Base-by-base conservation (phyloP, 2,888 invertebrate species). In the Athalia cordata region DNA sequence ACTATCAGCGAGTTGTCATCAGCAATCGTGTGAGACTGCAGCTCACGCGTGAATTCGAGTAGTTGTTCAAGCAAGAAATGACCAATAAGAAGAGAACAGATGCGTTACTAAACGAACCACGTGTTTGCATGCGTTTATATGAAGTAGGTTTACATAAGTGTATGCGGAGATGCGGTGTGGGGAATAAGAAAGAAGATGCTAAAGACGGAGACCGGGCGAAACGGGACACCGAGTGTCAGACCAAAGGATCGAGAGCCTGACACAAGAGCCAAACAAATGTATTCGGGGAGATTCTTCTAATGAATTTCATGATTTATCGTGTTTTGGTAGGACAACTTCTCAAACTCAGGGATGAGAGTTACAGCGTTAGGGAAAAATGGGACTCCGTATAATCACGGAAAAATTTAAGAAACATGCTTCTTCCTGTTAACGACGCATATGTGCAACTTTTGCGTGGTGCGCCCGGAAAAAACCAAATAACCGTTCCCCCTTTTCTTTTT, bases 301-400 rank as follows among this genome's bases (percentile, higher is more conserved):
- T 84, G 84, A 86, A 86, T 86, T 82, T 81, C 79, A 79, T 85
- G 86, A 87, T 87, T 88, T 87, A 84, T 85, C 80, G 81, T 79
- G 81, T 81, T 81, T 81, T 77, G 66, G 61, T 76, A 81, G 66
- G 75, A 75, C 43, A 29, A 49, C 15, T 64, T 66, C 67, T 49
- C 66, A 49, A 8, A 55, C 45, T 72, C 62, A 5, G 62, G 13
- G 29, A 8, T 8, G 62, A 8, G 62, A 8, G 15, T 13, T 13
- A 62, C 11, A 62, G 13, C 13, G 29, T 13, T 13, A 5, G 55
- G n/a, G n/a, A 55, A 9, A n/a, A 55, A n/a, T n/a, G 7, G 9
- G 3, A 11, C 52, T 11, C 8, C 52, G 52, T 52, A 52, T 7
- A 7, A 52, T 11, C 52, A n/a, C 29, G 29, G 29, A 29, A 29